Conservation (phyloP, 2,113 vertebrate species). For the Amphiprion ocellaris region DNA sequence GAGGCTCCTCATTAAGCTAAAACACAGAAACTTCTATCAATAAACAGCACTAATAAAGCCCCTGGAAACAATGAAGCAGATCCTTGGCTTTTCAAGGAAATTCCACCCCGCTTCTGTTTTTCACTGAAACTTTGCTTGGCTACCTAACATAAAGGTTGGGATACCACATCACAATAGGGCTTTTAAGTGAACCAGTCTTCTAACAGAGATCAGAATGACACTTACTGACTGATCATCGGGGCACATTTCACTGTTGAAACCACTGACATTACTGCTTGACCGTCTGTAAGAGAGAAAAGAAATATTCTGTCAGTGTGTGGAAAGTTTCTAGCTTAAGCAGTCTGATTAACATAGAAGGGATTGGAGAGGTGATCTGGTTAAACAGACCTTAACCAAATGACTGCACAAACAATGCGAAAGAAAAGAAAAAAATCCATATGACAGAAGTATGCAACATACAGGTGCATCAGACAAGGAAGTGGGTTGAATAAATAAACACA, state of each 20-base stretch:
- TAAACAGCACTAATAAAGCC: neutral
- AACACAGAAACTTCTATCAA: constrained; percentile 10
- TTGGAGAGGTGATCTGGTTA: neutral
- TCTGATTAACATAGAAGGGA: neutral
- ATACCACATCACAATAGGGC: neutral
- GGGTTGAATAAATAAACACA: neutral
- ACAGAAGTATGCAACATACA: neutral
- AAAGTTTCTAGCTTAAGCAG: neutral
- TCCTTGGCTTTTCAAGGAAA: too few species aligned
- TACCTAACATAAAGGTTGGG: neutral
- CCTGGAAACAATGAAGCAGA: too few species aligned
- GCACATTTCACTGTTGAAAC: constrained; percentile 94
- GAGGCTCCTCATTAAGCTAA: constrained; percentile 89
- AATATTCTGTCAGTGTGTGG: neutral
- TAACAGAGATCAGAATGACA: neutral
- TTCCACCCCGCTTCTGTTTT: neutral
- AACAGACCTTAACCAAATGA: neutral
- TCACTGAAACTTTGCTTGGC: neutral
- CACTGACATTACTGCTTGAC: constrained; percentile 95
- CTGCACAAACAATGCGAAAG: too few species aligned
- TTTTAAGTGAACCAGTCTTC: neutral
- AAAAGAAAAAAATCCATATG: neutral
- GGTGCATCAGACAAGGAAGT: neutral
- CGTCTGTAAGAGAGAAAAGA: constrained; percentile 82
- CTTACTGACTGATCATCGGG: constrained; percentile 93